Base-by-base conservation (phyloP, 1,140 invertebrate species). In the Zaprionus africanus region DNA sequence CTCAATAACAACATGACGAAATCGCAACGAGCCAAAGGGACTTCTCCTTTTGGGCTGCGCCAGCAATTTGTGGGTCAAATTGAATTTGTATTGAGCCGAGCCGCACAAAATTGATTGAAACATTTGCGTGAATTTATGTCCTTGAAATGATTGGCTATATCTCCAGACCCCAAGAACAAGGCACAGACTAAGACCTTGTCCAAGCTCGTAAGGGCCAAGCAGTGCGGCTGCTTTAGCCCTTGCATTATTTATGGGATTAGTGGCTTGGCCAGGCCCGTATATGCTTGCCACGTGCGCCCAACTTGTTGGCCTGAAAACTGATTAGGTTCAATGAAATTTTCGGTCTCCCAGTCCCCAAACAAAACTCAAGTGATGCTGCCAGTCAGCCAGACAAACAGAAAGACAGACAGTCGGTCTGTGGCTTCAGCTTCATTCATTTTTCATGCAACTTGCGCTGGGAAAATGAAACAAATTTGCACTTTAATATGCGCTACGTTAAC, bases 121-220 rank as follows among this genome's bases (percentile, higher is more conserved):
- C 84, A 88, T 88, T 88, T 88, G 84, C 84, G 84, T 88, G 78
- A 88, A 88, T 88, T 88, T 84, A 88, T 88, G 85, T 88, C 85
- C 84, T 88, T 88, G 85, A 90, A 90, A 84, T 79, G 84, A 90
- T 88, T 90, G 84, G 78, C 74, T 81, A 74, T 79, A 90, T 76
- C 85, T 84, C 79, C 67, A 87, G 73, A 58, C 12, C 58, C 9
- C 6, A 56, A 41, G 28, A 19, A 7, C n/a, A 17, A 19, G n/a
- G 17, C 11, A 12, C 31, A 9, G 31, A 34, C 31, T 11, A 11
- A 31, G 24, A 31, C 28, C 28, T 7, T 31, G 28, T 9, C 28
- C 28, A 31, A 31, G 28, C 28, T 22, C 31, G 22, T 22, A 22
- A 22, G 22, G 46, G 62, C 49, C 46, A 43, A 72, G 62, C 46